Evolutionary conservation across 2,113 vertebrate species (phyloP), one percentile per base, ranked within the genome.

Genomic region (Ceyx cyanopectus): DNA sequence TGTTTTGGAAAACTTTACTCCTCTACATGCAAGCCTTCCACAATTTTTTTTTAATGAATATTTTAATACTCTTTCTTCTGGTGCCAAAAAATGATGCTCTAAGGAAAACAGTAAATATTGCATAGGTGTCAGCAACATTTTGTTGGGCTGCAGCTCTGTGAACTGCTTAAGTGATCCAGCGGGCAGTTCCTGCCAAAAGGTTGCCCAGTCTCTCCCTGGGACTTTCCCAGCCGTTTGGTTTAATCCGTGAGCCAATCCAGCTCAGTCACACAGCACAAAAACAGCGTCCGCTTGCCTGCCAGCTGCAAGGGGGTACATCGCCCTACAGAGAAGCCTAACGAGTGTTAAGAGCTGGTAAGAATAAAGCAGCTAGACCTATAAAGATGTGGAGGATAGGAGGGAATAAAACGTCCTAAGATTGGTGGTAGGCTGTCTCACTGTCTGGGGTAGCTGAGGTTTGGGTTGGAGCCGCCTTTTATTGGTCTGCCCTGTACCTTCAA

Each of bases 211-310:
- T 30, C 45, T 85, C 79, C 27, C 62, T 30, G 78, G 53, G 30
- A 17, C 43, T 81, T 63, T 63, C 30, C 19, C 34, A 83, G 67
- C 18, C 51, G 62, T 81, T 16, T 57, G 51, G 65, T 89, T 57
- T 93, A 76, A 27, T 37, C 50, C 29, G 8, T 0, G 19, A 67
- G 29, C 30, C 51, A 72, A 4, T 68, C 81, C 34, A 63, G 56
- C 27, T 92, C 5, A 0, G 14, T 84, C 29, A 7, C 65, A 41
- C 18, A 30, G 61, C 11, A 32, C 69, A 29, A 14, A 92, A 46
- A 14, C 11, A 2, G 2, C 0, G 3, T 19, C 29, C 0, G 0
- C 43, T 85, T 13, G 4, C 9, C 41, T 3, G 1, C 34, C 29
- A 48, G 66, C 51, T 23, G 37, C 18, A 32, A 1, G 22, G 14